Base-by-base conservation (phyloP, 2,888 invertebrate genomes). In the Nemotelus pantherinus region DNA sequence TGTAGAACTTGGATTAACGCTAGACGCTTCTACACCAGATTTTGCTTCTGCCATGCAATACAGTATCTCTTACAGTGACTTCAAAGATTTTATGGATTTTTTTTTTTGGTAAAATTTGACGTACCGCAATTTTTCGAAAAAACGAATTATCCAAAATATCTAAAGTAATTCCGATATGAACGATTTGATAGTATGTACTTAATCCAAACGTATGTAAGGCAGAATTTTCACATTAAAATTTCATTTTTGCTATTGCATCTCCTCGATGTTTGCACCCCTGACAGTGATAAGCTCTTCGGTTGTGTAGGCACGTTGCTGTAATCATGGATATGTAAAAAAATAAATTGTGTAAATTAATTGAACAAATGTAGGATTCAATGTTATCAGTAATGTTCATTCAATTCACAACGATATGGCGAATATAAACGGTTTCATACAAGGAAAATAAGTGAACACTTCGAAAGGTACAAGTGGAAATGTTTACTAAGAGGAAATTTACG, bases 221-320 rank as follows among this genome's bases (percentile, higher is more conserved):
- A 74, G 70, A 74, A 44, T 9, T 63, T 74, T 74, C 63, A 74
- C 74, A 74, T 74, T 74, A 74, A 63, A 60, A 60, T 74, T 74
- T 74, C 74, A 60, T 74, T 74, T 74, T 74, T 74, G 60, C 74
- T 60, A 74, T 74, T 74, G 74, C 60, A 74, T 48, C 74, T 74
- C 74, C 74, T 60, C 63, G 74, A 74, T 74, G 74, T 74, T 74
- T 74, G 74, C 74, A 60, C 63, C 74, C 74, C 74, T 63, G 74
- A 60, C 63, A 74, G 50, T 74, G 60, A 74, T 39, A 74, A 60
- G 74, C 60, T 74, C 74, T 74, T 74, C 74, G 60, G 74, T 60
- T 74, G 74, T 74, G 74, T 60, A 74, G 74, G 74, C 74, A 74
- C 74, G 74, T 50, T 47, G 74, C 74, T 74, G 74, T 60, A 74